These are phyloP conservation scores for Clusia tigrina DNA, from an alignment of 2,888 invertebrate species.

Conservation along the genomic window DNA sequence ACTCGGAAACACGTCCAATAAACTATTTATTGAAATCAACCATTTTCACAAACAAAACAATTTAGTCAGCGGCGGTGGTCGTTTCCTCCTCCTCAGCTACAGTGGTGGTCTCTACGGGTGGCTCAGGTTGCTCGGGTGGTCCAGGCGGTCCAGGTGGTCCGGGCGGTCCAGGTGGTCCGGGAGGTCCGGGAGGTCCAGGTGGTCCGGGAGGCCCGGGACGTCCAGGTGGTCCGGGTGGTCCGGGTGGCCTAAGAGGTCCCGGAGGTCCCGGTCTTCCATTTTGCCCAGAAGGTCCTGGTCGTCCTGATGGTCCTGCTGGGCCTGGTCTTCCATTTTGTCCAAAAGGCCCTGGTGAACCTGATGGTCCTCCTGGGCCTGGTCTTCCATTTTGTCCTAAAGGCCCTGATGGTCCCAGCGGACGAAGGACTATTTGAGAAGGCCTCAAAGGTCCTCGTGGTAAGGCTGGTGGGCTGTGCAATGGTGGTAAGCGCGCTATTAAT, in stretches of 20 bases:
- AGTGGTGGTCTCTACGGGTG: too few relatives aligned
- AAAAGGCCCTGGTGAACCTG: not conserved
- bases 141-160: slow-evolving; percentile 15
- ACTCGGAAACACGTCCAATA: too few relatives aligned
- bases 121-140: too few relatives aligned
- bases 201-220: slow-evolving; percentile 17
- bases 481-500: too few relatives aligned
- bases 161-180: slow-evolving; percentile 19
- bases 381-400: not conserved
- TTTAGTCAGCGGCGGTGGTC: too few relatives aligned
- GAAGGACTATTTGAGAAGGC: too few relatives aligned
- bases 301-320: slow-evolving; percentile 7
- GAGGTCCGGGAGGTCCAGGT: slow-evolving; percentile 16
- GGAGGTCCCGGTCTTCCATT: not conserved
- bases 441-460: too few relatives aligned
- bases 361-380: not conserved
- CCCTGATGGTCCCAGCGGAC: not conserved
- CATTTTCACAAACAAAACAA: too few relatives aligned
- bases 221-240: slow-evolving; percentile 15
- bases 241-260: not conserved
- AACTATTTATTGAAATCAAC: too few relatives aligned
- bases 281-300: slow-evolving; percentile 12
- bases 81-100: too few relatives aligned
- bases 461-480: too few relatives aligned
- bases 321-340: slow-evolving; percentile 6